These are phyloP conservation scores for Apodemia duryi DNA, from an alignment of 2,888 invertebrate species.

Conservation along the genomic window DNA sequence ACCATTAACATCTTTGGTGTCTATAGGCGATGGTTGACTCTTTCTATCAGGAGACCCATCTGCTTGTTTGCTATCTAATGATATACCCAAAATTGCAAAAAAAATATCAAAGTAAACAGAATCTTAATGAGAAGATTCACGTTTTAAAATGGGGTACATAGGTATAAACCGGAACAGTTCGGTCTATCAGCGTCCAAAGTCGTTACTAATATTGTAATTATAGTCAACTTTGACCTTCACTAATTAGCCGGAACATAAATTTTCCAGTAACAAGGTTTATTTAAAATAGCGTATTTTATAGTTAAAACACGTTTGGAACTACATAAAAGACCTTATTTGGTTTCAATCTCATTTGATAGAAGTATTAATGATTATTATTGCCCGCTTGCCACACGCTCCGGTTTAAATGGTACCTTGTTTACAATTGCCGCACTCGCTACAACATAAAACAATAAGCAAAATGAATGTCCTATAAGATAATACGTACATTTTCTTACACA, in stretches of 20 bases:
- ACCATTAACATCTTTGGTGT: no score
- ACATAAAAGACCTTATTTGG: constrained; percentile 4
- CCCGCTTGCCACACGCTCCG: constrained; percentile 23
- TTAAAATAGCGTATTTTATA: background rate
- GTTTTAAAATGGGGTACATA: no score
- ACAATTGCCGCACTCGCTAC: constrained; percentile 38
- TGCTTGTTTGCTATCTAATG: no score
- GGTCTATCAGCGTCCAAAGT: no score
- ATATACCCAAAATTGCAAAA: no score
- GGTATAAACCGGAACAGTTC: no score
- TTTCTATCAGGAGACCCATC: no score
- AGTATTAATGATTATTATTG: constrained; percentile 4
- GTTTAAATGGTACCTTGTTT: constrained; percentile 33
- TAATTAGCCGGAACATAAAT: background rate
- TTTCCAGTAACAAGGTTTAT: background rate
- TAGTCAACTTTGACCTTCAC: background rate
- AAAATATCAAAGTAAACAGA: no score
- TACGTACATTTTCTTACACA: constrained; percentile 47
- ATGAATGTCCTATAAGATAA: constrained; percentile 49
- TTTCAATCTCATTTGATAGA: background rate
- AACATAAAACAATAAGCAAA: constrained; percentile 44
- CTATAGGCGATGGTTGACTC: no score
- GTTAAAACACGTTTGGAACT: background rate
- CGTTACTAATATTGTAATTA: no score
- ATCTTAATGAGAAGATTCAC: no score